A percentile compares a stretch with the other conserved stretches of the same genome.
phyloP scores from a whole-genome alignment of 2,113 vertebrate genomes.

The Malurus elegans region DNA sequence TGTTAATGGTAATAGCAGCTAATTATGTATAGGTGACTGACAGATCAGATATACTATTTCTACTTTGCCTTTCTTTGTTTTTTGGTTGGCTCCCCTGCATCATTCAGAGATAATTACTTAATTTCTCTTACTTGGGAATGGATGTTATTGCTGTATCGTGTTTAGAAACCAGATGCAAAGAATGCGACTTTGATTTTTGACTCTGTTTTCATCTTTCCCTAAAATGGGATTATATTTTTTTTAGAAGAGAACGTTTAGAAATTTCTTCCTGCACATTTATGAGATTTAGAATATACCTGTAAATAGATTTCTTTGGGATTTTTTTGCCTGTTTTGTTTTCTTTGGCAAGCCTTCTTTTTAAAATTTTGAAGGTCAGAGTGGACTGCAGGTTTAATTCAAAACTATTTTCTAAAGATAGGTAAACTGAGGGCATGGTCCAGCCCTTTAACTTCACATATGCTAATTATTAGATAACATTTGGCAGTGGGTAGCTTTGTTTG shows the following conservation, averaged over 20 bases:
- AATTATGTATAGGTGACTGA: conserved; percentile 13
- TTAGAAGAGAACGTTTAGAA: neutral
- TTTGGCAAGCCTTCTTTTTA: conserved; percentile 20
- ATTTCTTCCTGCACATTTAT: neutral
- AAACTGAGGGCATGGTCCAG: conserved; percentile 71
- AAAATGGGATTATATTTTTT: neutral
- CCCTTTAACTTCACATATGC: conserved; percentile 73
- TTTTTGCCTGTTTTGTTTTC: neutral
- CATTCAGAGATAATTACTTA: neutral
- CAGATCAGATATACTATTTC: neutral
- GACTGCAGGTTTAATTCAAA: conserved; percentile 56
- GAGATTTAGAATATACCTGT: neutral
- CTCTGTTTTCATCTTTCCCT: neutral
- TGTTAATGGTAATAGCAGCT: neutral
- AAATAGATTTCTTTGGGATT: neutral
- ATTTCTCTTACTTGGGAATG: neutral
- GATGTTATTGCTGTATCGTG: neutral
- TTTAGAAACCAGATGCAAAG: neutral
- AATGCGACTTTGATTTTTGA: neutral
- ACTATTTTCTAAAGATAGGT: conserved; percentile 50
- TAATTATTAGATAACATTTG: conserved; percentile 72
- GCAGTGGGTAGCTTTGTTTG: conserved; percentile 70
- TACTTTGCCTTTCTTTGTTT: neutral
- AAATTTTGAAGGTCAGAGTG: conserved; percentile 49
- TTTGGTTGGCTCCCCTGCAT: neutral